Evolutionary conservation across 1,140 invertebrate species (phyloP), one percentile per base, ranked within the genome.

Genomic region (Pseudomyrmex concolor): DNA sequence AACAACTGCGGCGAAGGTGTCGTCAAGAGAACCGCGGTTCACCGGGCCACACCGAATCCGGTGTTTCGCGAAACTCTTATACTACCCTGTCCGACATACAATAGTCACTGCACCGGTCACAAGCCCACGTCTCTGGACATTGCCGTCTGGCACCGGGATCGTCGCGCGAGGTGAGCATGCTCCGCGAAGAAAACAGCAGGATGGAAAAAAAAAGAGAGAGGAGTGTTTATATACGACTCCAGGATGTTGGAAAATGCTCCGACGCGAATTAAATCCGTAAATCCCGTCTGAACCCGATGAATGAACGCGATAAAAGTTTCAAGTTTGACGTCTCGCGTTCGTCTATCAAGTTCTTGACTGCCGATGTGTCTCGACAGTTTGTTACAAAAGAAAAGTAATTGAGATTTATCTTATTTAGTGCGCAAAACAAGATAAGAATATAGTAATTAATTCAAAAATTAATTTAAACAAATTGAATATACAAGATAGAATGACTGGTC

Each of bases 131-230:
- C 93, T 34, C 86, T 94, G 78, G 93, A 94, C 84, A 94, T 94
- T 72, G 94, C 94, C 67, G 94, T 94, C 89, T 94, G 94, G 94
- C 93, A 94, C 77, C 91, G 94, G 66, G 94, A 94, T 93, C 92
- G 94, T 89, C 91, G 93, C 74, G 94, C 93, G 86, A 94, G 94
- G 94, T 94, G 90, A 91, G 72, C 85, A 84, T 84, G 76, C 78
- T 82, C 76, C 25, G 48, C 74, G 12, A 17, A 57, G 34, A 5
- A 5, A 12, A 78, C 1, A 15, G 17, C 57, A 19, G 10, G 67
- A 13, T 59, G 63, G 15, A 62, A 25, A 80, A 15, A 13, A 1
- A 45, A 2, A 48, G 3, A 15, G 0, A 12, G 17, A 15, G 34
- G 54, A 22, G 10, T 54, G 15, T 12, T 1, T 15, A 19, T 0